phyloP scores from a whole-genome alignment of 92 coral and sea anemone genomes.

The Zoanthus sansibaricus region DNA sequence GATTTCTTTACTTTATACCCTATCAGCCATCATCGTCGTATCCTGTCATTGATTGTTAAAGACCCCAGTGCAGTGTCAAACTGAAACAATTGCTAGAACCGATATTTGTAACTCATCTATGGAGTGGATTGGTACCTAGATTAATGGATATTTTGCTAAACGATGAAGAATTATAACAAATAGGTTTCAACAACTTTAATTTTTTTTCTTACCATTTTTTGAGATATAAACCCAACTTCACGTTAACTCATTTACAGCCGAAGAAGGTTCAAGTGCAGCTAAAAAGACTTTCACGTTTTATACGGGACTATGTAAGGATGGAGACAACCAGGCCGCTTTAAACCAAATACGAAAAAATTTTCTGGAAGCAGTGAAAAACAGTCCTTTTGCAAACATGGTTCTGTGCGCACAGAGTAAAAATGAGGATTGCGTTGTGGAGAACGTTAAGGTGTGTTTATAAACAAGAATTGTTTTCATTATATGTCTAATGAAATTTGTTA shows the following conservation, averaged over 20 bases:
- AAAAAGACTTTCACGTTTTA: conserved; percentile 88
- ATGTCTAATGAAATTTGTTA: background rate
- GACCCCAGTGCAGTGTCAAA: no score
- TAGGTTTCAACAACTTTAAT: no score
- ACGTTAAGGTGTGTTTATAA: conserved; percentile 73
- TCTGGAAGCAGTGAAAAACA: conserved; percentile 73
- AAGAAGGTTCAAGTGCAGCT: conserved; percentile 70
- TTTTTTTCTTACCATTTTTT: no score
- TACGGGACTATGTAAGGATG: conserved; percentile 83
- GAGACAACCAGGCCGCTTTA: conserved; percentile 72
- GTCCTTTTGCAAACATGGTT: conserved; percentile 75
- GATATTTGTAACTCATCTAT: no score
- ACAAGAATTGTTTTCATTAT: background rate
- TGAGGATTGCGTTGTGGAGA: conserved; percentile 83
- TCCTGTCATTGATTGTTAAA: no score
- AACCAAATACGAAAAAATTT: conserved; percentile 77
- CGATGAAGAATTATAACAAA: no score
- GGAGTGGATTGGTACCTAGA: no score
- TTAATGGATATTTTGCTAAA: no score
- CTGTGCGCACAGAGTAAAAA: conserved; percentile 77
- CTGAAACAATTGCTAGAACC: no score
- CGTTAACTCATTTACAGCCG: conserved; percentile 42
- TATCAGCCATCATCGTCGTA: no score
- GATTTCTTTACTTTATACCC: no score
- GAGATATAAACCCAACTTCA: background rate